phyloP scores from a whole-genome alignment of 2,797 vertebrate species.

The Rhodeus uyekii region DNA sequence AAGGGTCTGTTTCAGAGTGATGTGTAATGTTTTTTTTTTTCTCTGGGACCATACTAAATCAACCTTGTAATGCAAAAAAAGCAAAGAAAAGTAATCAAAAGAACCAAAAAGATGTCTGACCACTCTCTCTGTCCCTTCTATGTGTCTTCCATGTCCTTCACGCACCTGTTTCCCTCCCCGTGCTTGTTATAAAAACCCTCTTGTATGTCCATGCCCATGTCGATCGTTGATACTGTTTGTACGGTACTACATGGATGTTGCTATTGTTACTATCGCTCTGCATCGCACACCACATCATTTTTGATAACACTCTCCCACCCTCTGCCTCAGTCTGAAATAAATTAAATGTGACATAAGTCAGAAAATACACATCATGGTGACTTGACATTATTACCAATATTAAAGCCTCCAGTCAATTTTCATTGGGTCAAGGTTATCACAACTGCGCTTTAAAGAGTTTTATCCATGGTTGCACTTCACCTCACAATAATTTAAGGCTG shows the following conservation, averaged over 20 bases:
- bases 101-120: background rate
- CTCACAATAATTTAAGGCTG: background rate
- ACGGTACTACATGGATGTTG: no score
- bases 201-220: no score
- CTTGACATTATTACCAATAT: constrained; percentile 12
- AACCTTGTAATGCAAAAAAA: constrained; percentile 67
- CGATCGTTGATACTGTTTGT: no score
- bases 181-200: no score
- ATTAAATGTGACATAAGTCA: constrained; percentile 27
- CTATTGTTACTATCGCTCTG: no score
- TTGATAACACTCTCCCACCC: no score
- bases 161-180: no score
- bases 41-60: constrained; percentile 64
- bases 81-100: constrained; percentile 53
- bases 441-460: constrained; percentile 2
- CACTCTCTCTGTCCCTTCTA: background rate
- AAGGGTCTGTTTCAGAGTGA: constrained; percentile 47
- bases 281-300: no score
- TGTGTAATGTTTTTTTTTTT: constrained; percentile 61
- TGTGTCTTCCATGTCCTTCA: no score
- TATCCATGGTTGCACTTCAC: background rate
- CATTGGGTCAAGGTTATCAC: constrained; percentile 33
- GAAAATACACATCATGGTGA: constrained; percentile 6
- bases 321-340: constrained; percentile 11
- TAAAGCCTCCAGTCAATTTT: background rate